Base-by-base conservation (phyloP, 1,140 invertebrate genomes). In the Cherax quadricarinatus region DNA sequence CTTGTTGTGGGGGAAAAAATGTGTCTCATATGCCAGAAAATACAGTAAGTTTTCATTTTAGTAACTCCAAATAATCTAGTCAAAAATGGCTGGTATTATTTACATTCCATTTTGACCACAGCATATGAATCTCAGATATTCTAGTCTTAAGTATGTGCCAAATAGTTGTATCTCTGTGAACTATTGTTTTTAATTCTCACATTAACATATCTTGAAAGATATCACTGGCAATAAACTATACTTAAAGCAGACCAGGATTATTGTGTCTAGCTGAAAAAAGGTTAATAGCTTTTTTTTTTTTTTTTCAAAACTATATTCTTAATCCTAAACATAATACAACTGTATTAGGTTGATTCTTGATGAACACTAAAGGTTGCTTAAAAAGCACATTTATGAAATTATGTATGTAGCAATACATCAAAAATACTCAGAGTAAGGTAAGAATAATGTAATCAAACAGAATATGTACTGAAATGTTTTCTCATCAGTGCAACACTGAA, bases 51-150 rank as follows among this genome's bases (percentile, higher is more conserved):
- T 7, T 97, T 98, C 94, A 98, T 97, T 94, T 96, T 96, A 62
- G 94, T 96, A 62, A 41, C 30, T 41, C 92, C 6, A 57, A 95
- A 30, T 97, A 98, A 87, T 97, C 97, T 0, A 96, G 96, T 21
- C 98, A 98, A 98, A 97, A 97, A 94, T 95, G 98, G 18, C 97
- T 97, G 1, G 98, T 51, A 51, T 57, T n/a, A 81, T 24, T 53
- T 14, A 81, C 9, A 41, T 51, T 21, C 48, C 80, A 53, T 30
- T 81, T 21, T 81, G 41, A 75, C 70, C 7, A 66, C 21, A 75
- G n/a, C 30, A 75, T 10, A 75, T 75, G 70, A 75, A 24, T 75
- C 24, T 75, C 70, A 75, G 1, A 75, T 75, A 30, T 30, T 75
- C 70, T 75, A 75, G 70, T 75, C 70, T 30, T 30, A 30, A 18